These are phyloP conservation scores for Neopelma chrysocephalum DNA, from an alignment of 2,797 vertebrate genomes.

Conservation along the genomic window DNA sequence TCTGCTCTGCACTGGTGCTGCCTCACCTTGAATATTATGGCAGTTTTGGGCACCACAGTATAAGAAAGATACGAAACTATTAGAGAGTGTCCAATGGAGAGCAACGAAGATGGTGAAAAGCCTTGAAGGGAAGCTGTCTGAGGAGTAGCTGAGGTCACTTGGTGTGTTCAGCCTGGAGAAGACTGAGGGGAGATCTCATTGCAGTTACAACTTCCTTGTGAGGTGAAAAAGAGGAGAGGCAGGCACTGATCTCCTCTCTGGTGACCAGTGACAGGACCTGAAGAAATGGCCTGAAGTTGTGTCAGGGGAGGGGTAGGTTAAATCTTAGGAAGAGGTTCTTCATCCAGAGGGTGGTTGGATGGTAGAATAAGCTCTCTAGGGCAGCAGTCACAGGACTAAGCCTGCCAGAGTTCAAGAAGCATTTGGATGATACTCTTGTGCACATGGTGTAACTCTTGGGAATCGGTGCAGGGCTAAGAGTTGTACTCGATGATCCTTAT, in stretches of 20 bases:
- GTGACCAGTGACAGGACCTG: background rate
- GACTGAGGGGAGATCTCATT: background rate
- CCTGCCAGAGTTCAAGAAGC: background rate
- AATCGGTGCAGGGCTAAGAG: background rate
- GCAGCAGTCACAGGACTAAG: background rate
- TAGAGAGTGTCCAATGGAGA: background rate
- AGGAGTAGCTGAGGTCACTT: background rate
- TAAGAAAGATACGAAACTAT: background rate
- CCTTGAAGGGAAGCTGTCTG: background rate
- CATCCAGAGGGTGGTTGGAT: background rate
- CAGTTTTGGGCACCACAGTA: background rate
- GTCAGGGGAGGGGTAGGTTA: background rate
- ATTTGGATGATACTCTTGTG: background rate
- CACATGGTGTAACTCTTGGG: background rate
- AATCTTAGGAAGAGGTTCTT: background rate
- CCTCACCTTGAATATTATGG: background rate
- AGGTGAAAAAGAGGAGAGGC: background rate
- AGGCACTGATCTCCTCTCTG: too few species aligned
- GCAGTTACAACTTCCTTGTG: background rate
- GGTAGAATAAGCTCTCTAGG: background rate
- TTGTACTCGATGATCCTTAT: background rate
- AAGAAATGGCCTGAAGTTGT: background rate
- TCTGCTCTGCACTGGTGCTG: background rate
- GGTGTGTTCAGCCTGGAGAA: background rate
- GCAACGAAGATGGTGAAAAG: background rate